Conservation (phyloP, 2,888 invertebrate species). For the Philopedon plagiatum region DNA sequence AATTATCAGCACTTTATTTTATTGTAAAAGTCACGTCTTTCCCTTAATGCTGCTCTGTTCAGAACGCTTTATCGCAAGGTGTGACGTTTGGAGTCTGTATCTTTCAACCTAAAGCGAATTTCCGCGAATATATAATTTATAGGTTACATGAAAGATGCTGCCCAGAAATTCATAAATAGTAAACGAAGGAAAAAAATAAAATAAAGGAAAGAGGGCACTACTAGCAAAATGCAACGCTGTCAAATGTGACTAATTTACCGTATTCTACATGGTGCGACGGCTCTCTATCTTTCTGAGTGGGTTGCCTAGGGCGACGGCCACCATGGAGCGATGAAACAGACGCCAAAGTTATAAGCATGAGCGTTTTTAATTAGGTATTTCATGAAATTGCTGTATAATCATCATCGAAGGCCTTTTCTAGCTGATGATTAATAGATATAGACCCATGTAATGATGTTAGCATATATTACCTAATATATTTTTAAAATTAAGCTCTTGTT, state of each 20-base stretch:
- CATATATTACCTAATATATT: background rate
- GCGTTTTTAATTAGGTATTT: constrained; percentile 53
- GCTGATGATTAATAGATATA: constrained; percentile 45
- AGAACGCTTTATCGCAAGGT: no score
- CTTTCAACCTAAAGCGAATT: no score
- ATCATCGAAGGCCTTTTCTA: constrained; percentile 38
- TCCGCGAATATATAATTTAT: no score
- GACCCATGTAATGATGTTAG: constrained; percentile 29
- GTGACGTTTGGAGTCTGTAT: no score
- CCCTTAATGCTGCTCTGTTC: no score
- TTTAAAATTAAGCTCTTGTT: background rate
- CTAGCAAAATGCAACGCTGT: no score
- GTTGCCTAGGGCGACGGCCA: constrained; percentile 49
- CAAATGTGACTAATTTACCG: background rate
- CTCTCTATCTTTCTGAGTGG: constrained; percentile 18
- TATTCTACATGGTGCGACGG: background rate
- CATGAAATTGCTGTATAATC: constrained; percentile 51
- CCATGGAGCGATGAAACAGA: constrained; percentile 52
- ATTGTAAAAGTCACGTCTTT: no score
- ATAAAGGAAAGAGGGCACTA: no score
- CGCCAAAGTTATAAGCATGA: constrained; percentile 53
- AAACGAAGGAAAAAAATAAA: no score
- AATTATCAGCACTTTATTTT: no score
- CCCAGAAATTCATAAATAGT: no score
- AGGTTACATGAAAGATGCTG: no score